Evolutionary conservation across 2,797 vertebrate species (phyloP).

Genomic region (Smutsia gigantea): DNA sequence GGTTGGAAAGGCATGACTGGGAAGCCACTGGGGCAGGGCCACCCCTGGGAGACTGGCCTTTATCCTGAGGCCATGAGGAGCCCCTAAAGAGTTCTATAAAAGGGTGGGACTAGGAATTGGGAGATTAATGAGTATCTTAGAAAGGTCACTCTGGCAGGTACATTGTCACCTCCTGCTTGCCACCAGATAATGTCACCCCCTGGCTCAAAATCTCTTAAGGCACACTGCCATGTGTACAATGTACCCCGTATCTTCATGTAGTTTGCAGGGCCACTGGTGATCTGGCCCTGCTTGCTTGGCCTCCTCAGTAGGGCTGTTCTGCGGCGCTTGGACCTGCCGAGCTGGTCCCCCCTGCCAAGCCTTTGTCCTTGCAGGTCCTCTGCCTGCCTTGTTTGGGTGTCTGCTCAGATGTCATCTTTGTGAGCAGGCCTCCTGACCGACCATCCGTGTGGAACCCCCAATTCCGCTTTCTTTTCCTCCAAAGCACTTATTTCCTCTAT

Average conservation of each 20-base stretch:
- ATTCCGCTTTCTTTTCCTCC: neutral
- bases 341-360: neutral
- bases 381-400: neutral
- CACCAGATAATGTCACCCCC: neutral
- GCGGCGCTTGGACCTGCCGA: accelerated
- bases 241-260: accelerated
- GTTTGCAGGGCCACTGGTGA: accelerated
- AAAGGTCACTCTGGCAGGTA: neutral
- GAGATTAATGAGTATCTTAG: neutral
- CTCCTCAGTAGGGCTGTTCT: accelerated
- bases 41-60: neutral
- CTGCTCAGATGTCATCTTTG: neutral
- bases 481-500: neutral
- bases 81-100: neutral
- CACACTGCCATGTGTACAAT: accelerated
- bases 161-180: neutral
- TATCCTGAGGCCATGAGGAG: neutral
- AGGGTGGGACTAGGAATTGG: neutral
- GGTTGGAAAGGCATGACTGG: neutral
- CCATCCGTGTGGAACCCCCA: neutral
- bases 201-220: neutral
- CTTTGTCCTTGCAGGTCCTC: neutral
- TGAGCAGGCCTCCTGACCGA: accelerated
- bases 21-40: neutral
- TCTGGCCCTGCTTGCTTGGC: neutral